These are phyloP conservation scores for Adelosebastes latens DNA, from an alignment of 2,797 vertebrate species.

Conservation along the genomic window DNA sequence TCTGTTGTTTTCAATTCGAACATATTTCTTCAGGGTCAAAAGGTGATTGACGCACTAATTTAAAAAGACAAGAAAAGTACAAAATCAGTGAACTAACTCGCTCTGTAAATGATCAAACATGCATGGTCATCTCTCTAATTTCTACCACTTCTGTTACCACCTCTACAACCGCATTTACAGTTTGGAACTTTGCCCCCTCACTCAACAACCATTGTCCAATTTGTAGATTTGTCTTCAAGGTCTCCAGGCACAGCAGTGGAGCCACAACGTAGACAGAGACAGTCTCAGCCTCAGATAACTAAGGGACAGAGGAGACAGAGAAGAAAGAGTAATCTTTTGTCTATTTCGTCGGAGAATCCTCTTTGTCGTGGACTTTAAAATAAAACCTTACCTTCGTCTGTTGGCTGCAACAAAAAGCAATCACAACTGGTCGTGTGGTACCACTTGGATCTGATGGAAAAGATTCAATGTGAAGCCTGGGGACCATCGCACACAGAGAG, in stretches of 20 bases:
- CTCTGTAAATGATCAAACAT: slow-evolving; percentile 9
- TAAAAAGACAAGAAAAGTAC: background rate
- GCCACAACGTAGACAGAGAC: background rate
- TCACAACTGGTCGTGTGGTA: background rate
- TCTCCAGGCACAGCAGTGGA: background rate
- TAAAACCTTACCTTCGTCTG: background rate
- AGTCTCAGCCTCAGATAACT: background rate
- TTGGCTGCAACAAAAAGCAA: background rate
- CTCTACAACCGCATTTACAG: background rate
- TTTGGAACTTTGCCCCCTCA: slow-evolving; percentile 62
- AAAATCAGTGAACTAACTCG: background rate
- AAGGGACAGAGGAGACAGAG: background rate
- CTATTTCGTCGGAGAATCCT: background rate
- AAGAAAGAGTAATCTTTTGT: background rate
- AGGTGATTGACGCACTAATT: background rate
- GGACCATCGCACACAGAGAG: background rate
- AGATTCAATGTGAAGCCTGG: background rate
- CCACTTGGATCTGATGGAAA: slow-evolving; percentile 19
- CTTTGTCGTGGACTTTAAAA: background rate
- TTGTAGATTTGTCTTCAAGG: slow-evolving; percentile 16
- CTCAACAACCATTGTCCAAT: background rate
- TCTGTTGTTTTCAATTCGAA: background rate
- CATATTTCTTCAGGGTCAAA: background rate
- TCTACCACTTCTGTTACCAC: background rate
- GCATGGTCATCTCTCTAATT: background rate